Evolutionary conservation across 2,797 vertebrate species (phyloP), one percentile per base, ranked within the genome.

Genomic region (Sciurus vulgaris): DNA sequence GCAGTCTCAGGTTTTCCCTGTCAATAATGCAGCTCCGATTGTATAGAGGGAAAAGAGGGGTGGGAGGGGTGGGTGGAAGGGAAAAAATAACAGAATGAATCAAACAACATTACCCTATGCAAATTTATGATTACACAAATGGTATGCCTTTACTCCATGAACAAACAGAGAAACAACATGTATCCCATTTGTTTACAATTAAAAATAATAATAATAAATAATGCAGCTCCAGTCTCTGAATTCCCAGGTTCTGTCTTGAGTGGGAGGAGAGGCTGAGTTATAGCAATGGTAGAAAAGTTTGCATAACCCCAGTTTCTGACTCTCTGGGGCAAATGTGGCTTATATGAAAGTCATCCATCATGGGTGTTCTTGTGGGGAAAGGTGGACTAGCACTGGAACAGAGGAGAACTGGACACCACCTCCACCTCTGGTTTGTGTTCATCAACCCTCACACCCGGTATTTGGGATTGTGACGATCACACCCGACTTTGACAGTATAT

Each of bases 341-440:
- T 84, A 49, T 35, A 33, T 94, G 91, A 95, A 89, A 92, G 78
- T n/a, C 51, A 69, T 56, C 69, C 63, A 70, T 84, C 70, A 22
- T 59, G 7, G 38, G 17, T 69, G 3, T 49, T 83, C 59, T 67
- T 3, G 12, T 67, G 76, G 61, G 84, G 33, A 35, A 69, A 82
- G 12, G 33, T 47, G 54, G 77, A 74, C 28, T 67, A n/a, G 22
- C 33, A 3, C 35, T 49, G 74, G n/a, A 44, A 35, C 63, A 35
- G 41, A 87, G 78, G 41, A 26, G 11, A 47, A 54, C 28, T 26
- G 61, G 82, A 67, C 56, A 33, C 61, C 63, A 18, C 86, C 33
- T 86, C 15, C 33, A 44, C 51, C 86, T 73, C 44, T 30, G 49
- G 12, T 63, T 89, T 38, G 2, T 59, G 22, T 33, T 78, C 35